Evolutionary conservation across 2,113 vertebrate species (phyloP).

Genomic region (Leucosticte australis): DNA sequence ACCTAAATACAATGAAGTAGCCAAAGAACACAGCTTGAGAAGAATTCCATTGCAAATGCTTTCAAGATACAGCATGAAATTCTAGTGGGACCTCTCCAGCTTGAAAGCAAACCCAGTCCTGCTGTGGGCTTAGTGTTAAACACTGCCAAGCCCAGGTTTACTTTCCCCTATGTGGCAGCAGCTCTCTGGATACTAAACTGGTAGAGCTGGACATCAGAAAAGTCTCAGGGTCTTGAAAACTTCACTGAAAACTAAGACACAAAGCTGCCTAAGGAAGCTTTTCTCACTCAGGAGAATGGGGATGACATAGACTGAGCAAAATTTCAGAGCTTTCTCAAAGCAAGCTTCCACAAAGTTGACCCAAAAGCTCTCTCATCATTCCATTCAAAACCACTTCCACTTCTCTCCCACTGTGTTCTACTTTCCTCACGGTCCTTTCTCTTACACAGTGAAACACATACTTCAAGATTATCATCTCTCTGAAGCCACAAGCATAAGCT

Average conservation of each 20-base stretch:
- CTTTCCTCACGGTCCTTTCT: not conserved
- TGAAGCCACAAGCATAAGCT: not conserved
- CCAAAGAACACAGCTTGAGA: not conserved
- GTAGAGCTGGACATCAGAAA: not conserved
- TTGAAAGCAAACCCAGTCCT: not conserved
- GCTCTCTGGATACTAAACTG: not conserved
- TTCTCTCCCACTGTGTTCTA: not conserved
- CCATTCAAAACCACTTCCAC: not conserved
- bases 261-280: not conserved
- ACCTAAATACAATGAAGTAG: not conserved
- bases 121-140: not conserved
- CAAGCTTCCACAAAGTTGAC: not conserved
- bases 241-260: not conserved
- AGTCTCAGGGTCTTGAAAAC: not conserved
- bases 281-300: not conserved
- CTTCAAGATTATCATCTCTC: not conserved
- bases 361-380: not conserved
- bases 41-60: not conserved
- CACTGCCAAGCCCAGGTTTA: not conserved
- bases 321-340: not conserved
- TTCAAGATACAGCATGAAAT: not conserved
- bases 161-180: not conserved
- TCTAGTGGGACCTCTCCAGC: not conserved
- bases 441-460: not conserved
- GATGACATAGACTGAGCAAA: not conserved